phyloP scores from a whole-genome alignment of 2,113 vertebrate species.

The Ailuropoda melanoleuca region DNA sequence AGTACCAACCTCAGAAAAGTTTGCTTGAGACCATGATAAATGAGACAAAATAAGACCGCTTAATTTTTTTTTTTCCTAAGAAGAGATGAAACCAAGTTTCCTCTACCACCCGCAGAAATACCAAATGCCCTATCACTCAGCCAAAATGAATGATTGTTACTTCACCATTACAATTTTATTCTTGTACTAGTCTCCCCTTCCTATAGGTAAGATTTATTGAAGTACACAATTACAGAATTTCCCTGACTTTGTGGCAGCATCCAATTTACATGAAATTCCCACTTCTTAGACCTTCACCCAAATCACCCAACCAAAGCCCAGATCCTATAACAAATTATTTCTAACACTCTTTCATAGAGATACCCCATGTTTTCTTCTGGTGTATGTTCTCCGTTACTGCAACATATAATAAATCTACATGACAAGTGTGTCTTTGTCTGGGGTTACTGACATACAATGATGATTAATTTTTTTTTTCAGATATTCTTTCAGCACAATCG shows the following conservation, averaged over 20 bases:
- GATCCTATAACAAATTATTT: neutral
- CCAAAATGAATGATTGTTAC: neutral
- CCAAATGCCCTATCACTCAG: neutral
- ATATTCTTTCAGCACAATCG: neutral
- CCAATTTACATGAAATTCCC: neutral
- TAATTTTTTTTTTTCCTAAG: neutral
- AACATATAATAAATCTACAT: neutral
- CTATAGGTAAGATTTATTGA: neutral
- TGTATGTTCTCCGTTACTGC: neutral
- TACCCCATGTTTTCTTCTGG: neutral
- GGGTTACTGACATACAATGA: neutral
- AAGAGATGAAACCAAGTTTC: neutral
- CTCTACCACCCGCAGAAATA: neutral
- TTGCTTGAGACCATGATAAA: neutral
- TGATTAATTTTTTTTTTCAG: neutral
- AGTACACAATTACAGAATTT: neutral
- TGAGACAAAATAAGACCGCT: neutral
- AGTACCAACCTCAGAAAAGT: neutral
- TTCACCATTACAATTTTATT: neutral
- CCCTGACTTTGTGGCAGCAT: neutral
- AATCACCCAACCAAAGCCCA: neutral
- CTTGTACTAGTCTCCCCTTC: neutral
- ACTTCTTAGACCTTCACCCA: neutral
- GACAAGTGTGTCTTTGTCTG: neutral
- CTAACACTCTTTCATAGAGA: neutral